Conservation (phyloP, 1,140 invertebrate genomes). For the Diorhabda sublineata region DNA sequence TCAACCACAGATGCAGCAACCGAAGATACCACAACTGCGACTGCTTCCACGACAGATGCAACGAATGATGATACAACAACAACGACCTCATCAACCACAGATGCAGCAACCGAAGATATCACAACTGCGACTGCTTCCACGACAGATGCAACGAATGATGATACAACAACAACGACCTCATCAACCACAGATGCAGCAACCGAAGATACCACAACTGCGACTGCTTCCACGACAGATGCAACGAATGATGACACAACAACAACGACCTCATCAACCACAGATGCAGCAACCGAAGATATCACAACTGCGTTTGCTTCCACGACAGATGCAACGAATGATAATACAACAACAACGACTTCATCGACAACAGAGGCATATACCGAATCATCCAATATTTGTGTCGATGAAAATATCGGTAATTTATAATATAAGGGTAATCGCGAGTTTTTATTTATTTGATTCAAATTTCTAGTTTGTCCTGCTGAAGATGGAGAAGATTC, state of each 20-base stretch:
- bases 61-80: too few relatives aligned
- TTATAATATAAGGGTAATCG: not conserved
- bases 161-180: not conserved
- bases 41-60: not conserved
- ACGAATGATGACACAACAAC: too few relatives aligned
- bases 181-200: too few relatives aligned
- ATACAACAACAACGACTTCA: not conserved
- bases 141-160: not conserved
- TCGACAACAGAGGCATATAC: too few relatives aligned
- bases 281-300: not conserved
- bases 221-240: too few relatives aligned
- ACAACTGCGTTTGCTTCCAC: not conserved
- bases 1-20: not conserved
- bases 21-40: not conserved
- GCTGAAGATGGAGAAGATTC: conserved; percentile 23
- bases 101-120: too few relatives aligned
- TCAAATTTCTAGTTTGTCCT: conserved; percentile 19
- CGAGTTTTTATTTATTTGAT: not conserved
- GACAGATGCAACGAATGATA: not conserved
- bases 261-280: not conserved
- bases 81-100: not conserved
- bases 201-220: too few relatives aligned
- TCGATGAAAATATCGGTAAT: too few relatives aligned
- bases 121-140: not conserved
- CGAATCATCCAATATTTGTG: too few relatives aligned